phyloP scores from a whole-genome alignment of 2,888 invertebrate species.

The Agrotis puta region DNA sequence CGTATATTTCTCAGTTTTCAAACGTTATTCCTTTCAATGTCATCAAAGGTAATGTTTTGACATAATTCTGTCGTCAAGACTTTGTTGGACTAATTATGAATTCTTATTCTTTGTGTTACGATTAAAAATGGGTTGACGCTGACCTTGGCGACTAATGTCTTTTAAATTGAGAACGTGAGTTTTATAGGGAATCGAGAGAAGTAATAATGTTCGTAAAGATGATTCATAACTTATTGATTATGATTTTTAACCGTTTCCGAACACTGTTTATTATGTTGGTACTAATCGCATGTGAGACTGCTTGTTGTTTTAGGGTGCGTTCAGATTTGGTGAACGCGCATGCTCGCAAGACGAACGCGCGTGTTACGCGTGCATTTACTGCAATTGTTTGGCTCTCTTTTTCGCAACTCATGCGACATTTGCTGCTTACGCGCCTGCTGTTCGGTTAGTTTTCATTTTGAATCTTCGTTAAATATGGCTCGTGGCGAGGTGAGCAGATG shows the following conservation, averaged over 20 bases:
- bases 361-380: no score
- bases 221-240: not conserved
- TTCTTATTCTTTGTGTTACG: constrained; percentile 31
- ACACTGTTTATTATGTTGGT: not conserved
- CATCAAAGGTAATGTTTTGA: constrained; percentile 21
- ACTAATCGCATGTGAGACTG: not conserved
- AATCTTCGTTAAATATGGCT: no score
- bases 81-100: constrained; percentile 46
- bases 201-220: not conserved
- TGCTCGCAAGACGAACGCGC: no score
- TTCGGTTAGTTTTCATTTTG: no score
- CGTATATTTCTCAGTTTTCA: constrained; percentile 31
- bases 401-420: no score
- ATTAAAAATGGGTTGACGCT: constrained; percentile 32
- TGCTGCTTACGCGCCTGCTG: no score
- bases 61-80: constrained; percentile 11
- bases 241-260: not conserved
- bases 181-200: constrained; percentile 1
- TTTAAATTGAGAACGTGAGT: constrained; percentile 8
- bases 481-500: no score
- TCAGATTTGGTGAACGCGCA: no score
- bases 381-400: no score
- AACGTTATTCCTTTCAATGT: constrained; percentile 8
- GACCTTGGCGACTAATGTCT: not conserved
- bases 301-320: no score